These are phyloP conservation scores for Limnephilus marmoratus DNA, from an alignment of 2,888 invertebrate genomes.

Conservation along the genomic window DNA sequence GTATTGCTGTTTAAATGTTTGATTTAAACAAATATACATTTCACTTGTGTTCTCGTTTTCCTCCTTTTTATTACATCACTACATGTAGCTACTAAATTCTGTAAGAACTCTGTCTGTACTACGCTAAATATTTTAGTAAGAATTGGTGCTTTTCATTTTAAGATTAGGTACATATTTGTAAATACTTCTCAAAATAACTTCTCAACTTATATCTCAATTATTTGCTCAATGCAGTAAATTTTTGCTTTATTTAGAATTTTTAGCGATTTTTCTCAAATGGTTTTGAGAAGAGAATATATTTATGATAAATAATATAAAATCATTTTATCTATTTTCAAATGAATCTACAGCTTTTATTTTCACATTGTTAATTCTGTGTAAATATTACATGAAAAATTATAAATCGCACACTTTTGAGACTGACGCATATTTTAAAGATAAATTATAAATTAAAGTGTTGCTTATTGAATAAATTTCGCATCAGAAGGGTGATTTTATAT, in stretches of 20 bases:
- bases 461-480: neutral
- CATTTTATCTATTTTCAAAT: neutral
- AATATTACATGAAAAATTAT: neutral
- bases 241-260: neutral
- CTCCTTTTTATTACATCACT: neutral
- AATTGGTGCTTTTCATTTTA: neutral
- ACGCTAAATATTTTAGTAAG: neutral
- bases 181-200: neutral
- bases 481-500: neutral
- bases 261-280: neutral
- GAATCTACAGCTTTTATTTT: neutral
- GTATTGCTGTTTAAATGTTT: neutral
- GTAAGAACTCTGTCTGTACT: neutral
- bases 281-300: neutral
- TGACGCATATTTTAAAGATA: slow-evolving; percentile 8
- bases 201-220: neutral
- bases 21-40: neutral
- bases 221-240: neutral
- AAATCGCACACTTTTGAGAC: slow-evolving; percentile 27
- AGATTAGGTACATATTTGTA: neutral
- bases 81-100: neutral
- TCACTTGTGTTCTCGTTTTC: neutral
- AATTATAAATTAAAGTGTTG: neutral
- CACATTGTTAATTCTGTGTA: neutral
- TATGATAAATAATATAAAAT: neutral